These are phyloP conservation scores for Idaea biselata DNA, from an alignment of 2,888 invertebrate species.

Conservation along the genomic window DNA sequence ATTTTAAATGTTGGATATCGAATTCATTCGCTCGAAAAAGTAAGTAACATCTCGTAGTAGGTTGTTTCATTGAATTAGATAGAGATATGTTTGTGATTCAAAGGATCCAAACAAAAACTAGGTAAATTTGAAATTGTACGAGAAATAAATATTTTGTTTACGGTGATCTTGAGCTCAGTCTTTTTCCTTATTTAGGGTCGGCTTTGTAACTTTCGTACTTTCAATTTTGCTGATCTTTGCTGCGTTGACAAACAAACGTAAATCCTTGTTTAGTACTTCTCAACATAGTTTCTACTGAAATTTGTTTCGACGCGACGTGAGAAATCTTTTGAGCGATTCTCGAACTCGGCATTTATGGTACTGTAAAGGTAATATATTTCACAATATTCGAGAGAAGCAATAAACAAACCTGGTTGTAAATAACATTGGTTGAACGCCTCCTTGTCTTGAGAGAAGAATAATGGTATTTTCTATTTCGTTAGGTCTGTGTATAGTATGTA, in stretches of 20 bases:
- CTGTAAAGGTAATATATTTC: constrained; percentile 31
- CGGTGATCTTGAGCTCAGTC: constrained; percentile 24
- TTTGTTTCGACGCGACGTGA: constrained; percentile 23
- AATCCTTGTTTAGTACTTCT: constrained; percentile 22
- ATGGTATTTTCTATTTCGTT: constrained; percentile 79
- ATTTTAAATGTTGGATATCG: no score
- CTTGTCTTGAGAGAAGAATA: constrained; percentile 75
- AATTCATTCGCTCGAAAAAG: no score
- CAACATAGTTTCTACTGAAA: constrained; percentile 23
- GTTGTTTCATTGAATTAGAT: no score
- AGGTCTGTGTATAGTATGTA: constrained; percentile 58
- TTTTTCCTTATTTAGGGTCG: constrained; percentile 32
- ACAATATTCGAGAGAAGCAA: constrained; percentile 55
- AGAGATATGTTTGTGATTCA: not conserved
- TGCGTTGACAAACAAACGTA: constrained; percentile 28
- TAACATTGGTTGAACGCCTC: constrained; percentile 75
- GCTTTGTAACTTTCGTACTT: constrained; percentile 30
- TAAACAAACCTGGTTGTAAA: constrained; percentile 73
- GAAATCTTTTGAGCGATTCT: constrained; percentile 20
- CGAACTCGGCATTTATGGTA: constrained; percentile 20
- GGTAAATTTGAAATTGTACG: not conserved
- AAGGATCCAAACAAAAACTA: not conserved
- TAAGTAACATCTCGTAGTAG: no score
- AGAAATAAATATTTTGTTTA: constrained; percentile 14
- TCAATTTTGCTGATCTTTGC: constrained; percentile 31